Conservation (phyloP, 1,140 invertebrate genomes). For the Trichoplusia ni region DNA sequence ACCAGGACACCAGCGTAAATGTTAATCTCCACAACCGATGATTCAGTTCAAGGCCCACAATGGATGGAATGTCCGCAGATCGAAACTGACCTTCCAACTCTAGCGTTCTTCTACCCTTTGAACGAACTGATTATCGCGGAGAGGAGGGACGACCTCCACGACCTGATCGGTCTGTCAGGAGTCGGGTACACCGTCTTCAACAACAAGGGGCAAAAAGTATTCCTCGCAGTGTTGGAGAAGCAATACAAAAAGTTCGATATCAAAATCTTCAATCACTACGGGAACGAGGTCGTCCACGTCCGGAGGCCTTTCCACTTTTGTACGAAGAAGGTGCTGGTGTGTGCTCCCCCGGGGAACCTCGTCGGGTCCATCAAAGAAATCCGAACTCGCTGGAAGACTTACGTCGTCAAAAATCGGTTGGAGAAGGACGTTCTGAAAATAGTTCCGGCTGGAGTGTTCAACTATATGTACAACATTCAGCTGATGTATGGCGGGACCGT, state of each 20-base stretch:
- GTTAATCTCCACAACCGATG: neutral
- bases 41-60: neutral
- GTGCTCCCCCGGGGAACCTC: slow-evolving; percentile 52
- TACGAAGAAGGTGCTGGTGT: slow-evolving; percentile 45
- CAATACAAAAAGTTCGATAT: slow-evolving; percentile 36
- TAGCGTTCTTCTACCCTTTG: slow-evolving; percentile 51
- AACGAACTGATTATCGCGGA: slow-evolving; percentile 49
- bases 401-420: slow-evolving; percentile 38
- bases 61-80: slow-evolving; percentile 59
- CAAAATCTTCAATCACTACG: slow-evolving; percentile 56
- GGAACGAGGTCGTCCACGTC: slow-evolving; percentile 57
- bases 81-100: slow-evolving; percentile 42
- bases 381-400: slow-evolving; percentile 31
- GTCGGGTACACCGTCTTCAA: slow-evolving; percentile 54
- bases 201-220: slow-evolving; percentile 54
- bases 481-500: slow-evolving; percentile 29
- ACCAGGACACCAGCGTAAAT: neutral
- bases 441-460: slow-evolving; percentile 25
- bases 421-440: slow-evolving; percentile 42
- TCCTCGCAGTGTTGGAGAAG: slow-evolving; percentile 48
- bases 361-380: slow-evolving; percentile 43
- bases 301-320: slow-evolving; percentile 41
- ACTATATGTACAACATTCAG: slow-evolving; percentile 37
- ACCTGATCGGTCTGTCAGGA: slow-evolving; percentile 41
- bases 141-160: slow-evolving; percentile 48